Evolutionary conservation across 2,888 invertebrate species (phyloP), one percentile per base, ranked within the genome.

Genomic region (Trichacis sp.): DNA sequence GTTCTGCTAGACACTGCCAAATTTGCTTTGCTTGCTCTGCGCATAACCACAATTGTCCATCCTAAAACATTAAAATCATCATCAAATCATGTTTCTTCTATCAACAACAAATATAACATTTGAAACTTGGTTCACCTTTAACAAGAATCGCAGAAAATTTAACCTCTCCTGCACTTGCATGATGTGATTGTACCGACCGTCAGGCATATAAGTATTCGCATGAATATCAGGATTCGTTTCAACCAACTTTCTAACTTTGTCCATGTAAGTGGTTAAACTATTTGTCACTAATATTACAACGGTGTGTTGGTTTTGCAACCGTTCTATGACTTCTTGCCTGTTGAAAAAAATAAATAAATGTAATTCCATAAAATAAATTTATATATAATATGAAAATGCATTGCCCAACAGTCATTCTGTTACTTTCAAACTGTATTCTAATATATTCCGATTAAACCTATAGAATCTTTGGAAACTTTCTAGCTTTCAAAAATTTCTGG

Each of bases 11-110:
- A 84, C 96, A 96, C 76, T 95, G 92, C 98, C 98, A 98, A 75
- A 98, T 96, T 87, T 96, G 94, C 85, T 96, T 95, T 5, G 97
- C 97, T 88, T 98, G 97, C 83, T 96, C 96, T 43, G 96, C 95
- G 84, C 97, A 97, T 70, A 98, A 88, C 96, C 97, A 98, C 60
- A 98, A 85, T 84, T 97, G 97, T 18, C 98, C 97, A 86, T 98
- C 97, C 88, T 89, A 80, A 36, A 82, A 77, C 60, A 24, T 18
- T 8, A 6, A 2, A 40, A 40, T 8, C 1, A 14, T 12, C 8
- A 40, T 14, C 40, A 5, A 36, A 36, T 36, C 12, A 36, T 36
- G 36, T 15, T 24, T 8, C 8, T 3, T 24, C 8, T 24, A 24
- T 5, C 24, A 8, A 24, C 3, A 24, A 24, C 24, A 24, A 24